Conservation (phyloP, 1,140 invertebrate species). For the Drosophila lowei region DNA sequence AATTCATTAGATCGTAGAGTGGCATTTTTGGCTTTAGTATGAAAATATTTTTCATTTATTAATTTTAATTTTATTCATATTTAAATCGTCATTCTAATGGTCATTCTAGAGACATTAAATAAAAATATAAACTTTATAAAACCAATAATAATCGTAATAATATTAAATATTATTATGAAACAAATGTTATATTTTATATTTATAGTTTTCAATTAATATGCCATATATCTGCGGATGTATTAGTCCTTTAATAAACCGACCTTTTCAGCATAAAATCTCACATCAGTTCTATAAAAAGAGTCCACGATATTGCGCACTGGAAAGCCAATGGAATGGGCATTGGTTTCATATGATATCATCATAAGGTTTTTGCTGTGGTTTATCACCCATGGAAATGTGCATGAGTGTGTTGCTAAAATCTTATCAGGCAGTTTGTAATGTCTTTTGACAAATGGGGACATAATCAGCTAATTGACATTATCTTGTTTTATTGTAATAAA, state of each 20-base stretch:
- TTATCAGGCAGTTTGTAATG: slow-evolving; percentile 14
- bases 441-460: slow-evolving; percentile 8
- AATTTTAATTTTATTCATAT: too few relatives aligned
- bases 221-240: too few relatives aligned
- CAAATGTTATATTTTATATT: too few relatives aligned
- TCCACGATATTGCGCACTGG: slow-evolving; percentile 17
- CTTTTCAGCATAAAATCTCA: not conserved
- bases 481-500: slow-evolving; percentile 17
- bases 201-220: too few relatives aligned
- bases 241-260: not conserved
- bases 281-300: slow-evolving; percentile 1
- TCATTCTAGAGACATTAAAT: too few relatives aligned
- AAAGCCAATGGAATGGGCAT: not conserved
- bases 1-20: too few relatives aligned
- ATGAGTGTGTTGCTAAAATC: slow-evolving; percentile 1
- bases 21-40: too few relatives aligned
- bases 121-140: too few relatives aligned
- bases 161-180: too few relatives aligned
- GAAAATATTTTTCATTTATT: too few relatives aligned
- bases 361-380: slow-evolving; percentile 7
- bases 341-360: not conserved
- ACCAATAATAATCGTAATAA: too few relatives aligned
- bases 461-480: slow-evolving; percentile 51
- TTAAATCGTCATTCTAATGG: too few relatives aligned
- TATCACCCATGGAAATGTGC: slow-evolving; percentile 4